Conservation (phyloP, 2,797 vertebrate species). For the Danio tinwini region DNA sequence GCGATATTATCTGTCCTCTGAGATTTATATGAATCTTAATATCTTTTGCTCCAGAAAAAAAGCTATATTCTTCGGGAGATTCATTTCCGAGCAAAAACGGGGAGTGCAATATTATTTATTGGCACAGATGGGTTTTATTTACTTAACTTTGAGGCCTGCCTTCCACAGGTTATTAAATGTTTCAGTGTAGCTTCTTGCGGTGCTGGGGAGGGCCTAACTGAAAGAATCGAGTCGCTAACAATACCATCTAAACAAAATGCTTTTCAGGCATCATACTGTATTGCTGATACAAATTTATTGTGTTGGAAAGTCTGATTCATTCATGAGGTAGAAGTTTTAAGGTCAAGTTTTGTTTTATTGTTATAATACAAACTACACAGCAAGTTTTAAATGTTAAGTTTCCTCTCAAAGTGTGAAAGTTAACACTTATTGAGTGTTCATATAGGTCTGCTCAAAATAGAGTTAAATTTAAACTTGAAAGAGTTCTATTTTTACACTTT, state of each 20-base stretch:
- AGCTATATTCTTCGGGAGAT: constrained; percentile 20
- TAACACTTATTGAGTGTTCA: no score
- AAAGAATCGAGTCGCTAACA: background rate
- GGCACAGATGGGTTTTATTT: constrained; percentile 27
- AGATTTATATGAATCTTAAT: constrained; percentile 33
- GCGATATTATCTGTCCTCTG: constrained; percentile 20
- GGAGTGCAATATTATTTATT: constrained; percentile 25
- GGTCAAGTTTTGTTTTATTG: background rate
- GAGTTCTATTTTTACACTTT: no score
- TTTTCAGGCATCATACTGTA: background rate
- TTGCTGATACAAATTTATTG: background rate
- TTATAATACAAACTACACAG: no score
- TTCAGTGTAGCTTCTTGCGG: background rate
- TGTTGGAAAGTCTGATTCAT: background rate
- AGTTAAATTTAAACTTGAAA: no score
- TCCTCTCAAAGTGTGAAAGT: no score
- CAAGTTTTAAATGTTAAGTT: no score
- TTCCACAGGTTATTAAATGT: constrained; percentile 36
- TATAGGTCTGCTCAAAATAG: no score
- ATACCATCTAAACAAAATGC: background rate
- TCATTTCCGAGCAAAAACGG: constrained; percentile 21
- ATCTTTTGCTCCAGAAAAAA: constrained; percentile 27
- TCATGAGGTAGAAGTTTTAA: background rate
- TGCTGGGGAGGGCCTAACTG: background rate
- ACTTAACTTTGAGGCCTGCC: constrained; percentile 10